phyloP scores from a whole-genome alignment of 2,888 invertebrate genomes.

The Congeria kusceri region DNA sequence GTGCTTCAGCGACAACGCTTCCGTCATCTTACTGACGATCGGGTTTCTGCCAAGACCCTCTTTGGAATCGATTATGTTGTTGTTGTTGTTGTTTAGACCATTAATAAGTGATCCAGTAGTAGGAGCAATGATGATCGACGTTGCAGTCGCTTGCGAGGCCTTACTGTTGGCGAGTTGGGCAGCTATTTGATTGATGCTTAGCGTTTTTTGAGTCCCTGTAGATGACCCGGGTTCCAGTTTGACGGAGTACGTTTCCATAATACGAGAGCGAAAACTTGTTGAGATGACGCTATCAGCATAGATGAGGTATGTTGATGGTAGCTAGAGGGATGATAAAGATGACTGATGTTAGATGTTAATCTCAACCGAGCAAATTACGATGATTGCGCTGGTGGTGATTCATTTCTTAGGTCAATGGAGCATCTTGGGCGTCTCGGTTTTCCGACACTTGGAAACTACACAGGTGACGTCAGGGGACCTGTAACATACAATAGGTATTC shows the following conservation, averaged over 20 bases:
- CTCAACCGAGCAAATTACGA: no score
- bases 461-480: no score
- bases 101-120: constrained; percentile 1
- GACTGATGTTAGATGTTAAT: no score
- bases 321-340: no score
- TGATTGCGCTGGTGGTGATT: no score
- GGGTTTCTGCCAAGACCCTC: constrained; percentile 7
- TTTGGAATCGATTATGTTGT: neutral
- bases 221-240: constrained; percentile 23
- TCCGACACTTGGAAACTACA: no score
- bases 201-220: constrained; percentile 12
- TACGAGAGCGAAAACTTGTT: neutral
- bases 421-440: no score
- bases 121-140: constrained; percentile 16
- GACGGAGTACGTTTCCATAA: constrained; percentile 1
- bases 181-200: constrained; percentile 48
- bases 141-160: constrained; percentile 7
- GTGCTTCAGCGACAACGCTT: constrained; percentile 56
- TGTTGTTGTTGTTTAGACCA: constrained; percentile 19
- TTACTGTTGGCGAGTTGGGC: constrained; percentile 53
- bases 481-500: no score
- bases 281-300: no score
- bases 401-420: no score
- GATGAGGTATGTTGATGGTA: no score
- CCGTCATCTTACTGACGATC: constrained; percentile 50